Conservation (phyloP, 92 coral and sea anemone genomes). For the Chrysogorgia sp. region DNA sequence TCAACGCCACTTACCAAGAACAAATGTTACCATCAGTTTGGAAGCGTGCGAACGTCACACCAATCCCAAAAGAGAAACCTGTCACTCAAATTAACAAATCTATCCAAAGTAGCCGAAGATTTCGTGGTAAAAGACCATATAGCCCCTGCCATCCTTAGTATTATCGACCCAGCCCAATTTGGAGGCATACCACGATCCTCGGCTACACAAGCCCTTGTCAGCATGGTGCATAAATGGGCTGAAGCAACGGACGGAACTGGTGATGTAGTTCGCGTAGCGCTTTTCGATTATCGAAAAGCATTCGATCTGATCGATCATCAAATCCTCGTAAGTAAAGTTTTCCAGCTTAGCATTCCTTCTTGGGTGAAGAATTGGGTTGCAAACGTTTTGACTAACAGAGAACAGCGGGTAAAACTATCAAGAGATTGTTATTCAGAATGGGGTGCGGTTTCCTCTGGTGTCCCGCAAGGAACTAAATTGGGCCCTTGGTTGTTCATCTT, state of each 20-base stretch:
- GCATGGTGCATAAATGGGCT: neutral
- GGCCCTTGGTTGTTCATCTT: too few species aligned
- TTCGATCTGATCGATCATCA: conserved; percentile 9
- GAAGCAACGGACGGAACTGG: conserved; percentile 10
- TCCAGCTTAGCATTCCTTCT: neutral
- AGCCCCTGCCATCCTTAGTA: neutral
- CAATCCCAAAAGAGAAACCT: neutral
- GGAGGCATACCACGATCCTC: conserved; percentile 10
- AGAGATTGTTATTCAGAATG: neutral
- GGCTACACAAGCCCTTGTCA: conserved; percentile 13
- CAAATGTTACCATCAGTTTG: conserved; percentile 5
- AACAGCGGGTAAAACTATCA: too few species aligned
- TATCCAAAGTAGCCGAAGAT: conserved; percentile 13
- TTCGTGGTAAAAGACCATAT: too few species aligned
- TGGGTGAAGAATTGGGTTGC: too few species aligned
- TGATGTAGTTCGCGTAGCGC: neutral
- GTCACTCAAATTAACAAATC: neutral
- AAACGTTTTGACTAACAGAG: too few species aligned
- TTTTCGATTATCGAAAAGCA: neutral
- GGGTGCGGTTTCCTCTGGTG: neutral
- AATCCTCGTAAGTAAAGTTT: neutral
- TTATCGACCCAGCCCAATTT: conserved; percentile 16
- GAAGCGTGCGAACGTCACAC: conserved; percentile 19
- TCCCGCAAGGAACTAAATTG: neutral
- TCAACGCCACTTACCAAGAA: neutral